phyloP scores from a whole-genome alignment of 1,140 invertebrate species.

The Macrocentrus cingulum region DNA sequence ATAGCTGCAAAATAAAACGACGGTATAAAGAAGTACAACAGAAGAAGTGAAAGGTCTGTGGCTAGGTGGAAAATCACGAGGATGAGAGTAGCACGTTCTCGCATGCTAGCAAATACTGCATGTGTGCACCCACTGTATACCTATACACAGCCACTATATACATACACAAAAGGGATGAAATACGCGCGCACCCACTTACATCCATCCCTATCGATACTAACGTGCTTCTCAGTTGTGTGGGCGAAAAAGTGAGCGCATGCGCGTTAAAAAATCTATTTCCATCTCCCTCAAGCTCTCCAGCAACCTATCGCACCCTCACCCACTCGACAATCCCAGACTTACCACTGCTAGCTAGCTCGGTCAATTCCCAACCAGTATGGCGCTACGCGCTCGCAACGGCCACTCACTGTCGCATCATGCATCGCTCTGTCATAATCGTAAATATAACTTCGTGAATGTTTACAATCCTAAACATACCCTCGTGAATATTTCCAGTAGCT shows the following conservation, averaged over 20 bases:
- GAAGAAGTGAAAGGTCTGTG: background rate
- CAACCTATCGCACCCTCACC: slow-evolving; percentile 27
- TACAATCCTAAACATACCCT: slow-evolving; percentile 16
- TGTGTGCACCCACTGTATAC: background rate
- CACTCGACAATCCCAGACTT: slow-evolving; percentile 33
- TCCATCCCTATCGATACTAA: slow-evolving; percentile 20
- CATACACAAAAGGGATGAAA: background rate
- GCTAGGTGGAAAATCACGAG: background rate
- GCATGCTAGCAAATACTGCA: background rate
- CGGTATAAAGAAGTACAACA: background rate
- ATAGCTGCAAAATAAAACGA: background rate
- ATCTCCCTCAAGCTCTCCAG: too few species aligned
- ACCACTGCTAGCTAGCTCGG: slow-evolving; percentile 47
- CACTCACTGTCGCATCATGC: slow-evolving; percentile 33
- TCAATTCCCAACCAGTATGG: slow-evolving; percentile 58
- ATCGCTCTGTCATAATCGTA: slow-evolving; percentile 7
- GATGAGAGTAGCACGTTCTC: slow-evolving; percentile 4
- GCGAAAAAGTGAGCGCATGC: slow-evolving; percentile 9
- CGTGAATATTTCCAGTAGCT: slow-evolving; percentile 13
- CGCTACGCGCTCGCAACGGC: slow-evolving; percentile 49
- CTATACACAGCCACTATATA: too few species aligned
- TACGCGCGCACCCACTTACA: slow-evolving; percentile 3
- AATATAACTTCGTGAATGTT: background rate
- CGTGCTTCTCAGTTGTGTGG: too few species aligned
- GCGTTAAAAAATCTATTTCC: background rate